Evolutionary conservation across 2,797 vertebrate genomes (phyloP).

Genomic region (Serranus cabrilla): DNA sequence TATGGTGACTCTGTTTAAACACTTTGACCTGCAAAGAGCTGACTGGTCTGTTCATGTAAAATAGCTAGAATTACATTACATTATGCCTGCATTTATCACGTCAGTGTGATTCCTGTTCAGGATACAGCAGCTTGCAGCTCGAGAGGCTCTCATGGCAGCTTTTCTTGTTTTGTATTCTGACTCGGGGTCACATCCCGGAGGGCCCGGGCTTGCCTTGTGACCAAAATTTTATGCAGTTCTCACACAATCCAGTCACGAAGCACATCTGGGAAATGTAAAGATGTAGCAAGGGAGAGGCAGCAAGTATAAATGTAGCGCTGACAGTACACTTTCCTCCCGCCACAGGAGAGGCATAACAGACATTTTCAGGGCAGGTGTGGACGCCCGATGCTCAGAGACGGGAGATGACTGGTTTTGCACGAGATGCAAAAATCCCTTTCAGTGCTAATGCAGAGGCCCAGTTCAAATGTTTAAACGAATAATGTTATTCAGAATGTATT

Average conservation of each 20-base stretch:
- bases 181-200: constrained; percentile 56
- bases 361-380: constrained; percentile 64
- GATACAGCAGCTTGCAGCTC: constrained; percentile 21
- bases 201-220: constrained; percentile 55
- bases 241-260: constrained; percentile 65
- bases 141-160: constrained; percentile 23
- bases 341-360: constrained; percentile 51
- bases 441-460: not conserved
- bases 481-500: constrained; percentile 1
- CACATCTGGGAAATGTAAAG: constrained; percentile 63
- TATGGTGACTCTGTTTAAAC: not conserved
- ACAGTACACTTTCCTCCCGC: constrained; percentile 57
- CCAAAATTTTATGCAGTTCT: constrained; percentile 73
- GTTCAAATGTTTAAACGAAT: constrained; percentile 38
- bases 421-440: constrained; percentile 16
- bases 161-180: constrained; percentile 55
- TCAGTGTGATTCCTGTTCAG: constrained; percentile 13
- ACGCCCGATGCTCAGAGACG: constrained; percentile 30
- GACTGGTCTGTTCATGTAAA: not conserved
- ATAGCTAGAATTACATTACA: not conserved
- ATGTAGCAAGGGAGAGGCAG: constrained; percentile 30
- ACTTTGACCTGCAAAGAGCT: not conserved
- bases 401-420: constrained; percentile 27
- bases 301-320: constrained; percentile 62
- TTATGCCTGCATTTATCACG: constrained; percentile 6